A percentile compares a stretch with the other conserved stretches of the same genome.
These are phyloP conservation scores for Syrrhaptes paradoxus DNA, from an alignment of 2,113 vertebrate species.

Conservation along the genomic window DNA sequence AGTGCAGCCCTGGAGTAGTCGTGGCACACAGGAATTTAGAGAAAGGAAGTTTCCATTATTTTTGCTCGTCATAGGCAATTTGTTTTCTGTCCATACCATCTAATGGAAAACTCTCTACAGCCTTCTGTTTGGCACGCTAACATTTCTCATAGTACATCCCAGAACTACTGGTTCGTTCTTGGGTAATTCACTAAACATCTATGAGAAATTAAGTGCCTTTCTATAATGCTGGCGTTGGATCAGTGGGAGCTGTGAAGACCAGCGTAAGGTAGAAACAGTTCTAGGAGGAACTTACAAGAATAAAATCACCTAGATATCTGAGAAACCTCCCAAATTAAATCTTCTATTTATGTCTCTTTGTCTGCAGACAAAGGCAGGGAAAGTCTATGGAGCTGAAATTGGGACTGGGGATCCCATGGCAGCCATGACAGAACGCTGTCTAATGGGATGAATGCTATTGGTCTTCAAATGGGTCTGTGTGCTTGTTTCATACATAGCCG, in stretches of 20 bases:
- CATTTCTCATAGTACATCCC: not conserved
- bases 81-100: not conserved
- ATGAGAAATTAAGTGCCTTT: not conserved
- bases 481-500: not conserved
- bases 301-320: not conserved
- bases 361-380: not conserved
- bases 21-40: not conserved
- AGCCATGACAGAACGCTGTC: not conserved
- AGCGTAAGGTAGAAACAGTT: not conserved
- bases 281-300: not conserved
- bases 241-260: not conserved
- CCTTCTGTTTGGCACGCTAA: not conserved
- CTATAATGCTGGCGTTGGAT: not conserved
- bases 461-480: not conserved
- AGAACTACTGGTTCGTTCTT: not conserved
- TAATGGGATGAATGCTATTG: rapidly evolving
- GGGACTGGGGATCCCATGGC: not conserved
- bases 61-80: not conserved
- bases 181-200: not conserved
- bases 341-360: not conserved
- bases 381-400: not conserved
- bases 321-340: not conserved
- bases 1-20: not conserved
- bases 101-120: not conserved
- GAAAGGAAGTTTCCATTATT: constrained; percentile 6